These are phyloP conservation scores for Pithecia hirsuta DNA, from an alignment of 2,797 vertebrate species.

Conservation along the genomic window DNA sequence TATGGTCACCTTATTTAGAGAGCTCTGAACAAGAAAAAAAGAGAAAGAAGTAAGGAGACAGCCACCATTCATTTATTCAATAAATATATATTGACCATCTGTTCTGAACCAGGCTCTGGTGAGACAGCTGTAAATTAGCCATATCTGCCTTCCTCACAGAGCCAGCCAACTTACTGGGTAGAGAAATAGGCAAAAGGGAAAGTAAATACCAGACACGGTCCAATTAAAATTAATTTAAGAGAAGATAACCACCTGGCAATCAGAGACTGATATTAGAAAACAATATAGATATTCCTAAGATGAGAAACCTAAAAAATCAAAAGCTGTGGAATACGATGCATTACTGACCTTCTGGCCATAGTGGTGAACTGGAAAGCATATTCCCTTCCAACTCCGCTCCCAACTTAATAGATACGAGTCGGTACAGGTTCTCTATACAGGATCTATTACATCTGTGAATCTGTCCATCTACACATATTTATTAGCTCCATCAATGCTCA, in stretches of 20 bases:
- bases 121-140: not conserved
- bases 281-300: not conserved
- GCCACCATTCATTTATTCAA: not conserved
- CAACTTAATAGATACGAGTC: not conserved
- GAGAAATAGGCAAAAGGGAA: not conserved
- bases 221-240: not conserved
- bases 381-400: not conserved
- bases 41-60: not conserved
- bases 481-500: not conserved
- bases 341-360: not conserved
- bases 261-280: not conserved
- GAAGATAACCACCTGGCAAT: not conserved
- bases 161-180: not conserved
- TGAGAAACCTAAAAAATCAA: not conserved
- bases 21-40: not conserved
- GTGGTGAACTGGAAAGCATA: not conserved
- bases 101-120: not conserved
- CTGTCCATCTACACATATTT: not conserved
- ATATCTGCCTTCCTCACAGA: not conserved
- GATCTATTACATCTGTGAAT: not conserved
- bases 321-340: not conserved
- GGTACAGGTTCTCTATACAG: not conserved
- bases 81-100: not conserved
- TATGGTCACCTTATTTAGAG: not conserved
- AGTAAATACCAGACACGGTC: not conserved